A percentile compares a stretch with the other conserved stretches of the same genome.
Conservation (phyloP, 2,113 vertebrate species). For the Oncorhynchus masou region DNA sequence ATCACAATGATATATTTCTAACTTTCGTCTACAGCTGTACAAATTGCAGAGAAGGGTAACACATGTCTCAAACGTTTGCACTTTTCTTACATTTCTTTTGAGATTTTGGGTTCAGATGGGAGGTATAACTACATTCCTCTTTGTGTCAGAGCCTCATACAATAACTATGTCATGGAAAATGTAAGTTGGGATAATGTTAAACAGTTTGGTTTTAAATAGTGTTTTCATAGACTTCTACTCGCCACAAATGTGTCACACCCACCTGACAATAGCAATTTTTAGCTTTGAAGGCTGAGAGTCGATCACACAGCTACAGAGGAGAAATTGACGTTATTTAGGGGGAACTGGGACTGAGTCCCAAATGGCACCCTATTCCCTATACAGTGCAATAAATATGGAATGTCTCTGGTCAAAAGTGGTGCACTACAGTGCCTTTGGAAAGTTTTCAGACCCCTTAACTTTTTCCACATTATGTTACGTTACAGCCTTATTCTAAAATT, state of each 20-base stretch:
- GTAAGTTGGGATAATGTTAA: too few species aligned
- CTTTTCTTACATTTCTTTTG: conserved; percentile 37
- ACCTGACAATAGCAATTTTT: background rate
- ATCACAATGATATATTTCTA: conserved; percentile 55
- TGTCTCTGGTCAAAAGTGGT: too few species aligned
- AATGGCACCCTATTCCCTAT: too few species aligned
- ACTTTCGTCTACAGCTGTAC: conserved; percentile 63
- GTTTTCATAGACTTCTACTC: background rate
- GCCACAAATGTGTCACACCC: background rate
- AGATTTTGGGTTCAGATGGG: conserved; percentile 23
- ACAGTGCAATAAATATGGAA: too few species aligned
- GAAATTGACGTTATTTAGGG: too few species aligned
- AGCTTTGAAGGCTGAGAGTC: background rate
- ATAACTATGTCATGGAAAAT: conserved; percentile 13
- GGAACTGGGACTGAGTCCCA: too few species aligned
- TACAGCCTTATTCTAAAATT: too few species aligned
- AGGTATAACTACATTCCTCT: background rate
- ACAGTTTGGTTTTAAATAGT: background rate
- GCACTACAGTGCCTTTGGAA: too few species aligned
- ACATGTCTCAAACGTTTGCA: conserved; percentile 48
- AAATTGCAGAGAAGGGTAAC: conserved; percentile 54
- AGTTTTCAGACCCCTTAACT: too few species aligned
- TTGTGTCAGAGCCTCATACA: background rate
- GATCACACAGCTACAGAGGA: too few species aligned
- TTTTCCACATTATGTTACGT: too few species aligned